Evolutionary conservation across 92 coral and sea anemone genomes (phyloP), one percentile per base, ranked within the genome.

Genomic region (Virgularia gustaviana): DNA sequence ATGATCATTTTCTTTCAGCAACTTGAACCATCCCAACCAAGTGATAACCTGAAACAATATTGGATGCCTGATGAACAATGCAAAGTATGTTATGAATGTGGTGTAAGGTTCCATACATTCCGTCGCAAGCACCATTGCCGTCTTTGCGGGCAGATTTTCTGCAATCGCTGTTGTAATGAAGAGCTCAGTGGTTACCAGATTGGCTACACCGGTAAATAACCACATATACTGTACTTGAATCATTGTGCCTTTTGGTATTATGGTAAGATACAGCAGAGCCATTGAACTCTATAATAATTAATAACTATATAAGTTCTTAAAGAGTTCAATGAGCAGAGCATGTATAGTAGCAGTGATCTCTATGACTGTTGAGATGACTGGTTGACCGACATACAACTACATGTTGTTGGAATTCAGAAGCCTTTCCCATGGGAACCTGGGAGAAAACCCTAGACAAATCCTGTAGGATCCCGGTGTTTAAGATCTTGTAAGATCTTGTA

Each of bases 51-150:
- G 57, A 92, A 87, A 73, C 96, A 92, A 71, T 92, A 92, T 53
- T 92, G 98, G 98, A 92, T 92, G 98, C 92, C 96, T 33, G 98
- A 92, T 77, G 96, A 92, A 45, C 77, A 86, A 71, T 89, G 98
- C 49, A 91, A 91, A 49, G 96, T 89, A 62, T 91, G 97, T 57
- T 91, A 91, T 45, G 97, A 91, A 67, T 91, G 97, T 82, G 92
- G 92, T 23, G 88, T 89, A 45, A 91, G 86, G 85, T 92, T 92
- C 75, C 86, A 92, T 70, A 87, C 98, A 5, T 92, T 92, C 70
- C 82, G 98, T 3, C 87, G 98, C 44, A 79, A 90, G n/a, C 98
- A 92, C 67, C 98, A 92, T 57, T 89, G 98, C 35, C 89, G 98
- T 53, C 94, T 92, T 10, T 92, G 98, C 87, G 98, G 98, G 3